phyloP scores from a whole-genome alignment of 2,888 invertebrate genomes.

The Xestia c-nigrum region DNA sequence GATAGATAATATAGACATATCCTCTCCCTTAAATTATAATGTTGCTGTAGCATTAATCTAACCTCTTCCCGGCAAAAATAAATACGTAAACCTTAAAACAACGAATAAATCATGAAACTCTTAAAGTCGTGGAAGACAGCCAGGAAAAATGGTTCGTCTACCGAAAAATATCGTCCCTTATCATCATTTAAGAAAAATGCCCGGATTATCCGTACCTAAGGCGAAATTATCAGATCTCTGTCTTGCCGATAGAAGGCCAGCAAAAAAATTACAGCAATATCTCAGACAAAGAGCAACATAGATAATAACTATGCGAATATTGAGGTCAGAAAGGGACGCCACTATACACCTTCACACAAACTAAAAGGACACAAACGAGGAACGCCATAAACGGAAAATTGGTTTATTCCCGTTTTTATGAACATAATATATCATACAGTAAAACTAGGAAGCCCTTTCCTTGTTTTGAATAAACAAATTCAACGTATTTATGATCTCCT shows the following conservation, averaged over 20 bases:
- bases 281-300: slow-evolving; percentile 64
- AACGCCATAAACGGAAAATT: slow-evolving; percentile 63
- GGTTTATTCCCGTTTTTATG: slow-evolving; percentile 72
- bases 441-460: slow-evolving; percentile 64
- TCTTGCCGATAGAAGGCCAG: slow-evolving; percentile 50
- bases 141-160: slow-evolving; percentile 38
- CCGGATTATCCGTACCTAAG: slow-evolving; percentile 56
- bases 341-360: slow-evolving; percentile 22
- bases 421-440: slow-evolving; percentile 74
- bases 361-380: slow-evolving; percentile 53
- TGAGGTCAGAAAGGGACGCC: slow-evolving; percentile 45
- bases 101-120: slow-evolving; percentile 43
- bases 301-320: slow-evolving; percentile 66
- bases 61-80: neutral
- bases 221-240: slow-evolving; percentile 59
- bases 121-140: slow-evolving; percentile 30
- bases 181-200: slow-evolving; percentile 60
- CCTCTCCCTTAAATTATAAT: neutral
- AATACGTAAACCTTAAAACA: slow-evolving; percentile 21
- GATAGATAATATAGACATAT: too few relatives aligned
- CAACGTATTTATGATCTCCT: slow-evolving; percentile 66
- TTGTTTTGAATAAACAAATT: slow-evolving; percentile 72
- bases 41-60: neutral
- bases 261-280: slow-evolving; percentile 69
- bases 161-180: slow-evolving; percentile 55